These are phyloP conservation scores for Decapterus maruadsi DNA, from an alignment of 2,797 vertebrate species.

Conservation along the genomic window DNA sequence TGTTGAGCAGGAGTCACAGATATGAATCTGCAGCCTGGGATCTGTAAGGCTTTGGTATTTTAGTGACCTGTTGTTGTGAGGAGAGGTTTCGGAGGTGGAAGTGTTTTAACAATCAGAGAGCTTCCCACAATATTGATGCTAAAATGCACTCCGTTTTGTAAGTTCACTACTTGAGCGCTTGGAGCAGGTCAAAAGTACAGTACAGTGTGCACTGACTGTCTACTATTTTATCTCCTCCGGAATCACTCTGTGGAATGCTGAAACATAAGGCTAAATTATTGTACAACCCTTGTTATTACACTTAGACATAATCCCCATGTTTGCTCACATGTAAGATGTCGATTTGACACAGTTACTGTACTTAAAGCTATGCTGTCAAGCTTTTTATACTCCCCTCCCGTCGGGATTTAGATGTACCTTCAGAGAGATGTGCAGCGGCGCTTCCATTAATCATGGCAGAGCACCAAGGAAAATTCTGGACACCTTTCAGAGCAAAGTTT, in stretches of 20 bases:
- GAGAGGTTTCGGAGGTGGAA: too few relatives aligned
- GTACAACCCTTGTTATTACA: neutral
- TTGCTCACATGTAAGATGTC: slow-evolving; percentile 20
- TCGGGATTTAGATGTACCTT: neutral
- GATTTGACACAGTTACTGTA: slow-evolving; percentile 30
- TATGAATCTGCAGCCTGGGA: neutral
- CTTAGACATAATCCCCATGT: neutral
- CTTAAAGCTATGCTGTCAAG: neutral
- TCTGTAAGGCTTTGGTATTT: neutral
- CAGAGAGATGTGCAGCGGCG: neutral
- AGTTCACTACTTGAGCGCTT: neutral
- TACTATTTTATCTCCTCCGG: neutral
- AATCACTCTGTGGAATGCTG: neutral
- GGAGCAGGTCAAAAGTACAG: neutral
- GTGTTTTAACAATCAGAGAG: neutral
- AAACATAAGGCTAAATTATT: neutral
- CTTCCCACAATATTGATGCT: too few relatives aligned
- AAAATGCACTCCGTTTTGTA: too few relatives aligned
- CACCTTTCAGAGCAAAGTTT: slow-evolving; percentile 35
- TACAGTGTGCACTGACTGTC: neutral
- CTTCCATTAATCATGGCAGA: slow-evolving; percentile 38
- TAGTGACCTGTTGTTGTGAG: neutral
- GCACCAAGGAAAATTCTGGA: slow-evolving; percentile 26
- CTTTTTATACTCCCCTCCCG: slow-evolving; percentile 9
- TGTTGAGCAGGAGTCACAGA: neutral